Percentiles rank a stretch among this genome's conserved stretches.
Conservation (phyloP, 2,113 vertebrate species). For the Myanophis thanlyinensis region DNA sequence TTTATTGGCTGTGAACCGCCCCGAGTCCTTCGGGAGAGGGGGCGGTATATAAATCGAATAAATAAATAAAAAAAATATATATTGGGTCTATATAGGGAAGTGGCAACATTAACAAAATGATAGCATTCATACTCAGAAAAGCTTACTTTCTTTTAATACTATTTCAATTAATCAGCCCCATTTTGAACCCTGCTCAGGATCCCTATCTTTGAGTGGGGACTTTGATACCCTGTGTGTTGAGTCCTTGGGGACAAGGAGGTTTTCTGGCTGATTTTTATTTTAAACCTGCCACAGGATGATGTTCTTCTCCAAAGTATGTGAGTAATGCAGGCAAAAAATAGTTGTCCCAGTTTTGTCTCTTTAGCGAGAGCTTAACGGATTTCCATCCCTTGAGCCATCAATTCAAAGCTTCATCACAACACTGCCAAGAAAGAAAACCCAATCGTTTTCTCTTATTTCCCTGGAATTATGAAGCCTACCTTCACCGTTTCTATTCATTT, state of each 20-base stretch:
- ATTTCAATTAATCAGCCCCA: too few species aligned
- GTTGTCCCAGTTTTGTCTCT: neutral
- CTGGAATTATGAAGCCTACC: conserved; percentile 53
- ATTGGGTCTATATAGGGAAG: fast-evolving
- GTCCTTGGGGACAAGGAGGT: neutral
- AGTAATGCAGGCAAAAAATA: neutral
- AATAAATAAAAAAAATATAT: too few species aligned
- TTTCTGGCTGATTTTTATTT: neutral
- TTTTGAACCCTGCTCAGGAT: neutral
- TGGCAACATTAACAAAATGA: neutral
- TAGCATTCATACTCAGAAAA: neutral
- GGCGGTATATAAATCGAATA: too few species aligned
- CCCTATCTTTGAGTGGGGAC: neutral
- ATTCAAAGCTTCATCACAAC: neutral
- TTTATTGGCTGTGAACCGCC: too few species aligned
- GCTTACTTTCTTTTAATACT: neutral
- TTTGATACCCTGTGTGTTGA: neutral
- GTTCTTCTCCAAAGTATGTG: neutral
- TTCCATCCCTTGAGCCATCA: conserved; percentile 19
- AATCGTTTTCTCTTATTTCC: conserved; percentile 31
- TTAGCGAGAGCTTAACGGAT: neutral
- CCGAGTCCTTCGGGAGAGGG: too few species aligned
- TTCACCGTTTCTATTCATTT: conserved; percentile 50
- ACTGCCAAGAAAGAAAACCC: conserved; percentile 34
- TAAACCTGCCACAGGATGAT: neutral